Conservation (phyloP, 2,888 invertebrate genomes). For the Microctonus hyperodae region DNA sequence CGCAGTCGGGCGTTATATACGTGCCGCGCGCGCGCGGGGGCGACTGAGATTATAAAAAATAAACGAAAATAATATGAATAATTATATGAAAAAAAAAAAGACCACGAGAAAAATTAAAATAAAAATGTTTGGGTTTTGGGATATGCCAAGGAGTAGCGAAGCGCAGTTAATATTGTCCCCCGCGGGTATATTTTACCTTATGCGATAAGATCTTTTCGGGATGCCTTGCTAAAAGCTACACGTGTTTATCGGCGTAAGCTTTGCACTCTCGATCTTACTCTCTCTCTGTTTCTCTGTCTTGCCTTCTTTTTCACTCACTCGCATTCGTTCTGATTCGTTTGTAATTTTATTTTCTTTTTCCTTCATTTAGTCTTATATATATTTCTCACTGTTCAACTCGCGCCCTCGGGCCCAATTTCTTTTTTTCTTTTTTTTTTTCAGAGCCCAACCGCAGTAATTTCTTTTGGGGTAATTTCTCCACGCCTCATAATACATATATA, state of each 20-base stretch:
- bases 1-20: conserved; percentile 6
- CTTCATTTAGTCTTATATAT: conserved; percentile 9
- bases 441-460: conserved; percentile 42
- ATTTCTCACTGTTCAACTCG: conserved; percentile 11
- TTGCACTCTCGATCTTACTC: conserved; percentile 14
- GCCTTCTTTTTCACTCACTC: conserved; percentile 7
- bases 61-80: conserved; percentile 26
- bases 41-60: conserved; percentile 50
- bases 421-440: conserved; percentile 26
- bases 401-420: conserved; percentile 47
- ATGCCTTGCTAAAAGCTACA: conserved; percentile 63
- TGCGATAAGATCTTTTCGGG: conserved; percentile 59
- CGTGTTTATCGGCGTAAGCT: conserved; percentile 61
- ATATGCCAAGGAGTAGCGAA: conserved; percentile 43
- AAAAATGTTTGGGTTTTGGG: conserved; percentile 10
- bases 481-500: conserved; percentile 23
- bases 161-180: conserved; percentile 63
- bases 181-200: conserved; percentile 61
- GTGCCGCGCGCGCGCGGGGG: conserved; percentile 16
- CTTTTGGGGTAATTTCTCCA: conserved; percentile 47
- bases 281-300: conserved; percentile 23
- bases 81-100: conserved; percentile 9
- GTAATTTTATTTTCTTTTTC: conserved; percentile 35
- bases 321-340: too few relatives aligned
- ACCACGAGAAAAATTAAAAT: conserved; percentile 24